Percentiles rank a stretch among this genome's conserved stretches.
Conservation (phyloP, 2,113 vertebrate species). For the Burhinus oedicnemus region DNA sequence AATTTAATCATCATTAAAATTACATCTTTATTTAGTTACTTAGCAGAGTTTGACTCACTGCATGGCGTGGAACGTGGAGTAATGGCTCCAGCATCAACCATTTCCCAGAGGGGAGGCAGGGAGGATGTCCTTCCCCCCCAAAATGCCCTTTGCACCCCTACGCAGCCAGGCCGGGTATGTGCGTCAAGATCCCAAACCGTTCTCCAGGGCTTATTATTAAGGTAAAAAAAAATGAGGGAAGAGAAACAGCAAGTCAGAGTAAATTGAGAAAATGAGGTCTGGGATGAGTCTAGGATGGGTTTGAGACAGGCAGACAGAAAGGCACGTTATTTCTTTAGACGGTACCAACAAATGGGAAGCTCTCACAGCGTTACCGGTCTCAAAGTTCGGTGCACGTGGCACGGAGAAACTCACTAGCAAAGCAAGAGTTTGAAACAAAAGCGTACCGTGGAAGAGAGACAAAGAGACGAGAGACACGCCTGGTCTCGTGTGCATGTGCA, state of each 20-base stretch:
- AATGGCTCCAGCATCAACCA: neutral
- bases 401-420: neutral
- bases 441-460: neutral
- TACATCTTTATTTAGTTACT: conserved; percentile 74
- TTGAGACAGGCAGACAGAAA: neutral
- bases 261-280: neutral
- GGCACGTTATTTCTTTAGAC: neutral
- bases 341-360: neutral
- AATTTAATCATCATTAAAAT: conserved; percentile 71
- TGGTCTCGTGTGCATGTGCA: neutral
- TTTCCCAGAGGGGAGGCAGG: neutral
- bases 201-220: neutral
- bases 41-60: conserved; percentile 64
- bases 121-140: neutral
- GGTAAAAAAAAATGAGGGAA: neutral
- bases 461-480: neutral
- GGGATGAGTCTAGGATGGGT: neutral
- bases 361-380: neutral
- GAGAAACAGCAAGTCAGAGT: neutral
- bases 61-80: neutral
- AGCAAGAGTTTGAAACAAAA: neutral
- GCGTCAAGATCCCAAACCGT: neutral
- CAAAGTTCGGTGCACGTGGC: neutral
- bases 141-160: neutral
- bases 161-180: neutral